Evolutionary conservation across 2,888 invertebrate species (phyloP), one percentile per base, ranked within the genome.

Genomic region (Sphaerophoria taeniata): DNA sequence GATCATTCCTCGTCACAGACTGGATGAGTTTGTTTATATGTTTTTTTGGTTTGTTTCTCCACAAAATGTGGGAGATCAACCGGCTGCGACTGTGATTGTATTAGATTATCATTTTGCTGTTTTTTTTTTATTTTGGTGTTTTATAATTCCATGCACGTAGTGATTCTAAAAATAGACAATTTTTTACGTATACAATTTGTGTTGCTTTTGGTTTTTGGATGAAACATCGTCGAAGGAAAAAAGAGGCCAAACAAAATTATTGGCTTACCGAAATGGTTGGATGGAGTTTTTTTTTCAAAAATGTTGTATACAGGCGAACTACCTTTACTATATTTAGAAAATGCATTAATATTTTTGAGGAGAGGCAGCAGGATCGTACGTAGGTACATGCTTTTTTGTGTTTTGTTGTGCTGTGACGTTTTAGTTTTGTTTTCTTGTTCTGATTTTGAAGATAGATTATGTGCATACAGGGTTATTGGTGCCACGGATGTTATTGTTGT

Each of bases 91-190:
- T 72, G 77, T 83, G 83, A 75, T 69, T 75, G 76, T 69, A 73
- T 80, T 85, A 77, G 70, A 76, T 61, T 51, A 69, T 61, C 55
- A 6, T 70, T 73, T 69, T 55, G 70, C 39, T 73, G 61, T 45
- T 61, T 70, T 12, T 56, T 43, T 77, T 24, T 61, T 45, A 6
- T 70, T 73, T 69, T 55, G 70, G 16, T 73, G 61, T 45, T 61
- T 70, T 12, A 49, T 43, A 73, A 85, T 85, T 43, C 58, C 55
- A 45, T 73, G 14, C 85, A 81, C 81, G 85, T 77, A 76, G 81
- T 63, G 81, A 53, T 77, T 33, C 85, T 85, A 77, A 73, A 81
- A 81, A 81, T 85, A 85, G 81, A 67, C 63, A 77, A n/a, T 51
- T 75, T 49, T 60, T 24, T 60, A 60, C 5, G 34, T 33, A n/a